phyloP scores from a whole-genome alignment of 2,888 invertebrate genomes.

The Nomada flava region DNA sequence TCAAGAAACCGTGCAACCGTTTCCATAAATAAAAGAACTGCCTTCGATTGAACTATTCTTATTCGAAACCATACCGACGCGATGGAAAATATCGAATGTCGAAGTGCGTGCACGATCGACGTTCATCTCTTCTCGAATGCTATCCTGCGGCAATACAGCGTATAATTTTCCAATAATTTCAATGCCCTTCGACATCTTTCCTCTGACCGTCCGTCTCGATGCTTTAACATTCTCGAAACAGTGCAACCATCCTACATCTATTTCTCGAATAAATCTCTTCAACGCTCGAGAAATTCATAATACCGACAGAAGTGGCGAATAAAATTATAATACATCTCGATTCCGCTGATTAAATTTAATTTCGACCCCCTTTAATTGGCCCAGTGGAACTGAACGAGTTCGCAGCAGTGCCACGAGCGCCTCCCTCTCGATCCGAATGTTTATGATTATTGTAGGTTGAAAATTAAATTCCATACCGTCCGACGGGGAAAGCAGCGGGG shows the following conservation, averaged over 20 bases:
- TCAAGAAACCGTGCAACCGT: no score
- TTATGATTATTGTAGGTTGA: conserved; percentile 64
- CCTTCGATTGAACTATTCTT: not conserved
- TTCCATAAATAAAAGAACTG: not conserved
- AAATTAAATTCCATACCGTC: conserved; percentile 56
- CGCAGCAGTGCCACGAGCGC: not conserved
- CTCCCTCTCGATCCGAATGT: conserved; percentile 43
- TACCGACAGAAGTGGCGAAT: not conserved
- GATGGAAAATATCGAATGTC: not conserved
- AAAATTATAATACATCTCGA: conserved; percentile 4
- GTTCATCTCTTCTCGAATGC: not conserved
- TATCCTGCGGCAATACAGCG: not conserved
- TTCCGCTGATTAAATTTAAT: conserved; percentile 61
- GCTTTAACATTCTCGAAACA: no score
- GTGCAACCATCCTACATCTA: not conserved
- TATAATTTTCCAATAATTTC: not conserved
- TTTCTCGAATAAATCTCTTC: not conserved
- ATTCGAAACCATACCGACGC: not conserved
- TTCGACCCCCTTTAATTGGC: conserved; percentile 56
- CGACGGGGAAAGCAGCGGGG: conserved; percentile 5
- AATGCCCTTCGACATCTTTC: not conserved
- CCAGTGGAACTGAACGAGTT: conserved; percentile 52
- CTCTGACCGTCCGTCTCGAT: no score
- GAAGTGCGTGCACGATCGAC: not conserved
- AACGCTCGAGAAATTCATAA: not conserved